A percentile compares a stretch with the other conserved stretches of the same genome.
Evolutionary conservation across 2,113 vertebrate genomes (phyloP).

Genomic region (Xiphophorus maculatus): DNA sequence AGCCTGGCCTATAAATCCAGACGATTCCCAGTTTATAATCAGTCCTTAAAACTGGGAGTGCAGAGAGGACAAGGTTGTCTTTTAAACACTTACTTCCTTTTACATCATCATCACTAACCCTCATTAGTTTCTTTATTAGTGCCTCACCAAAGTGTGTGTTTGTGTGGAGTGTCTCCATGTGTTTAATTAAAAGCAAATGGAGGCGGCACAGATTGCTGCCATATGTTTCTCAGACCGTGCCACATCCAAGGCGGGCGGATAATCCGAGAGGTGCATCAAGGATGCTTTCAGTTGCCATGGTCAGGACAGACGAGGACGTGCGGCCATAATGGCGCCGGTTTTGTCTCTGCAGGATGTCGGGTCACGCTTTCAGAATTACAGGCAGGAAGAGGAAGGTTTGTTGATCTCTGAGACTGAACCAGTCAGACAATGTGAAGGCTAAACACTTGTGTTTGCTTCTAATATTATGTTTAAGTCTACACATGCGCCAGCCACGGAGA

Average conservation of each 20-base stretch:
- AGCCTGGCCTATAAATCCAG: not conserved
- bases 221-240: constrained; percentile 55
- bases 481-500: no score
- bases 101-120: constrained; percentile 38
- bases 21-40: constrained; percentile 2
- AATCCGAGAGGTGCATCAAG: constrained; percentile 36
- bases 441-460: no score
- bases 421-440: not conserved
- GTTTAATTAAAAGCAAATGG: constrained; percentile 70
- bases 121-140: constrained; percentile 38
- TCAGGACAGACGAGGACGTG: constrained; percentile 15
- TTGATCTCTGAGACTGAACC: constrained; percentile 9
- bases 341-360: not conserved
- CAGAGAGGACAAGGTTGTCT: constrained; percentile 31
- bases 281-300: constrained; percentile 47
- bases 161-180: constrained; percentile 43
- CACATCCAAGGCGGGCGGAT: constrained; percentile 51
- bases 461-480: no score
- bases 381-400: not conserved
- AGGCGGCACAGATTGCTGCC: constrained; percentile 63
- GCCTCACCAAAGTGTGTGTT: not conserved
- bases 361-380: not conserved
- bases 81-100: constrained; percentile 22
- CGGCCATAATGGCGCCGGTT: constrained; percentile 11
- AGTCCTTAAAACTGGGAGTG: constrained; percentile 8